Evolutionary conservation across 37 sponge, comb jelly and placozoan genomes (phyloP), one percentile per base, ranked within the genome.

Genomic region (Axinella damicornis): DNA sequence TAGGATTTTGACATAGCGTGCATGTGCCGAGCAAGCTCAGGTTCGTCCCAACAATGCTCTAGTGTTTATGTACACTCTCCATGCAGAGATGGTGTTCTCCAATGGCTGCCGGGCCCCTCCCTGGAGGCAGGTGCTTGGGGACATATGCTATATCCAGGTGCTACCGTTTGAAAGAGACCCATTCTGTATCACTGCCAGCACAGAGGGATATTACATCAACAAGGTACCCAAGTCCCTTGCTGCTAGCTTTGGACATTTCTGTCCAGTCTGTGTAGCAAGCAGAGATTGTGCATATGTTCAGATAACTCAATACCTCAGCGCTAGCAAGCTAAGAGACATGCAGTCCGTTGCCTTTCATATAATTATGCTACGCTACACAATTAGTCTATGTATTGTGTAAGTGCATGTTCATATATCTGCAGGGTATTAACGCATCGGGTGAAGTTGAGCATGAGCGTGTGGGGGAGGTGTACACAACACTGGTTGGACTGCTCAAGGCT

Each of bases 91-190:
- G 31, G 80, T 82, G 6, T 95, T 95, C 63, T 53, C 74, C 46
- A 95, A 95, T 92, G 96, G 94, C 0, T 93, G 94, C 62, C 80
- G 94, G 16, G 90, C 96, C n/a, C 96, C 96, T 19, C 94, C 96
- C 0, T 95, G 96, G 96, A 78, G 88, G 39, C 96, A 95, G 57
- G 91, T 93, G 35, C 75, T 85, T 30, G 96, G 96, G 0, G 96
- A 95, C 39, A 95, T 95, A n/a, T 83, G 80, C 69, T 95, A 95
- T 80, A 66, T 95, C 36, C 38, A 78, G 63, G 74, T 89, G 20
- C 61, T 62, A 0, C 90, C 94, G 5, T 36, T 20, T 38, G 94
- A 95, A 71, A 79, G 84, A 22, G 80, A 59, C 28, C 40, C 34
- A 36, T 41, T 89, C 37, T 93, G 35, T 69, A 53, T 95, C 61